These are phyloP conservation scores for Sogatella furcifera DNA, from an alignment of 1,140 invertebrate genomes.

Conservation along the genomic window DNA sequence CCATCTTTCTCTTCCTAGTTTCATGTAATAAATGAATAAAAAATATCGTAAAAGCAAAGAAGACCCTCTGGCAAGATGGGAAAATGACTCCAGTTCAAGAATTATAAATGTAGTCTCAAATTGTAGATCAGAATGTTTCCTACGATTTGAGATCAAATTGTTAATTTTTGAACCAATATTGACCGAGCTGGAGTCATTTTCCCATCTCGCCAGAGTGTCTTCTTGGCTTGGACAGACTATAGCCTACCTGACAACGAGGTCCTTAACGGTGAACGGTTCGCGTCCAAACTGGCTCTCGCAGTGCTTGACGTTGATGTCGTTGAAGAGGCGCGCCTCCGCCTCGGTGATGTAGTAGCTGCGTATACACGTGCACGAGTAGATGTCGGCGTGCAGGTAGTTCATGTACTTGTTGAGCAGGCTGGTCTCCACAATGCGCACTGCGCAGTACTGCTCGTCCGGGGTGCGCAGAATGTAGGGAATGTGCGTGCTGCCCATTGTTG, in stretches of 20 bases:
- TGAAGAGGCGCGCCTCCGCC: conserved; percentile 76
- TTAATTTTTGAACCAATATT: too few species aligned
- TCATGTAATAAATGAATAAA: too few species aligned
- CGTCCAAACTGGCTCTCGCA: conserved; percentile 83
- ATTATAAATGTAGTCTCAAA: too few species aligned
- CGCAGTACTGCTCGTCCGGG: conserved; percentile 73
- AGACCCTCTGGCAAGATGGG: too few species aligned
- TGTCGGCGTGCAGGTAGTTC: conserved; percentile 67
- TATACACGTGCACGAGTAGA: conserved; percentile 79
- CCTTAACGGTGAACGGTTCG: conserved; percentile 78
- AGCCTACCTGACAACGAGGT: conserved; percentile 68
- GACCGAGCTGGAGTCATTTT: too few species aligned
- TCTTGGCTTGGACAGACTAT: too few species aligned
- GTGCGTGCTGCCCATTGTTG: conserved; percentile 67
- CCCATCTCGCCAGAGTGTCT: too few species aligned
- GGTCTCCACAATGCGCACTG: conserved; percentile 82
- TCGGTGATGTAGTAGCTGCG: conserved; percentile 89
- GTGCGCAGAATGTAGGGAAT: conserved; percentile 80
- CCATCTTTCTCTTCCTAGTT: too few species aligned
- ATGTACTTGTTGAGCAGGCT: conserved; percentile 78
- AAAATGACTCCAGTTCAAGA: too few species aligned
- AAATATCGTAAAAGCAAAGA: too few species aligned
- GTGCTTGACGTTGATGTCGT: conserved; percentile 88
- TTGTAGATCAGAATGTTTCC: too few species aligned
- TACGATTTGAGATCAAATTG: too few species aligned